Evolutionary conservation across 2,797 vertebrate species (phyloP), one percentile per base, ranked within the genome.

Genomic region (Acrossocheilus wenchowensis): DNA sequence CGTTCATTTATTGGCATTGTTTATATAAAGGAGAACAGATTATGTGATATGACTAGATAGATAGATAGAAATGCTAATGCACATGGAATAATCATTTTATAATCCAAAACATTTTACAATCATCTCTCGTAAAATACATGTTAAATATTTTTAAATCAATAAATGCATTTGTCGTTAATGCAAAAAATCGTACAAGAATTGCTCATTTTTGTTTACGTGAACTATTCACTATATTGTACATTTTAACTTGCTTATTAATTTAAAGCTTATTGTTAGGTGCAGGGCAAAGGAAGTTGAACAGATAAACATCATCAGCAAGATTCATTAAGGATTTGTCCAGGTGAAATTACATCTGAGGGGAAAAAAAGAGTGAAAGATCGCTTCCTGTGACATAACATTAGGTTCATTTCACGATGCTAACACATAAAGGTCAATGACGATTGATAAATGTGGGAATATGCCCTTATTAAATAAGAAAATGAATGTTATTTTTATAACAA

Each of bases 291-390:
- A 84, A 73, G 71, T 23, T 64, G 19, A 78, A 54, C 34, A 54
- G 77, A 68, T 48, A 78, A n/a, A 78, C 34, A 43, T 52, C 5
- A 54, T 41, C 45, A 78, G 48, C 62, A 10, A 68, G 26, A 86
- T 74, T 62, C 12, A 62, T 77, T 77, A 62, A 52, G 43, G 62
- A 81, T 81, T 81, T 81, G 21, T n/a, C 5, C 30, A 34, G 41
- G 30, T 80, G 68, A 72, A 81, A 81, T 86, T 72, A 64, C 71
- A 86, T 81, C 64, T n/a, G 78, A 85, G 73, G 73, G 34, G n/a
- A 48, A 84, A 54, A 84, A 54, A 30, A 14, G 26, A 41, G 41
- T 8, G 34, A 84, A 39, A 39, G 48, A 41, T n/a, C 23, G n/a
- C 68, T 84, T 75, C 82, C 57, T 78, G 72, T 84, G 36, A 77